Base-by-base conservation (phyloP, 92 coral and sea anemone genomes). In the Palythoa grandis region DNA sequence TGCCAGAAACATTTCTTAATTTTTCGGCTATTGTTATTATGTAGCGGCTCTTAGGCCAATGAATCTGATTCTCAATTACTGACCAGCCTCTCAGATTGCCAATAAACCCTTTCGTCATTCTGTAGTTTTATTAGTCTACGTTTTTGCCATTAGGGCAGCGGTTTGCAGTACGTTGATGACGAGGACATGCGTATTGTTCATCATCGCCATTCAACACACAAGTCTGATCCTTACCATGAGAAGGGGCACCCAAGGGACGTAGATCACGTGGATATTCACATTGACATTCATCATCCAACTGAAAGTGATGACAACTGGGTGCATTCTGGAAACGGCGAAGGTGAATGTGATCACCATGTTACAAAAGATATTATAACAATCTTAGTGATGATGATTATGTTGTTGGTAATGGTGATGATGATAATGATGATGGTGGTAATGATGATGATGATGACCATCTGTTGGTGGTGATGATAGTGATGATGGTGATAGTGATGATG, bases 111-210 rank as follows among this genome's bases (percentile, higher is more conserved):
- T 43, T 5, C 3, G 50, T 1, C 3, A 43, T 43, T 43, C 50
- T 43, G 7, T 43, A 29, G 35, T 29, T 29, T 29, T 29, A 29
- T 29, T 29, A 0, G 35, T 29, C 35, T 29, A 8, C 50, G 50
- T 75, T 75, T 75, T 38, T 13, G 58, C 52, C 24, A 20, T 75
- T 54, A 77, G 82, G 50, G n/a, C 10, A 35, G 52, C 29, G 67
- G 82, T 19, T 54, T 58, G 69, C 82, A 56, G 58, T 48, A 77
- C 25, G 47, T 17, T 77, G 82, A 77, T 77, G 71, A 78, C 23
- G 72, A 78, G n/a, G 72, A 58, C 66, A 38, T 78, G 48, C n/a
- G 83, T 56, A 37, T 77, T 77, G 68, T 11, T 22, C 82, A 77
- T 35, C 82, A 77, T 58, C 82, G 70, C 24, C 82, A 77, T 63